Evolutionary conservation across 2,888 invertebrate species (phyloP).

Genomic region (Eueremaeus valkanovi): DNA sequence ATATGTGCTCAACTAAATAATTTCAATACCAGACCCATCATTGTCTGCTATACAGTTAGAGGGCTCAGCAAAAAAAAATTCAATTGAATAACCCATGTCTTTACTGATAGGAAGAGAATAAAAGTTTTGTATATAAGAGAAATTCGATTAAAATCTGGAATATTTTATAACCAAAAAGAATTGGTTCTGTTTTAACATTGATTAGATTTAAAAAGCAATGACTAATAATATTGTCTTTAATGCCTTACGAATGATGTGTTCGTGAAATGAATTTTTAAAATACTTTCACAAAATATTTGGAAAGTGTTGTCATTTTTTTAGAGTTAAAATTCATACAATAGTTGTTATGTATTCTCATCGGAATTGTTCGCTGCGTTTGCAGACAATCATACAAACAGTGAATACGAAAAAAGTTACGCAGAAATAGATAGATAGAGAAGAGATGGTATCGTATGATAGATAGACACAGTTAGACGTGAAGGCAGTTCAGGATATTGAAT

Average conservation of each 20-base stretch:
- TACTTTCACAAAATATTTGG: background rate
- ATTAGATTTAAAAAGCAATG: slow-evolving; percentile 4
- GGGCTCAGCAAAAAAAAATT: background rate
- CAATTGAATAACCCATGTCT: background rate
- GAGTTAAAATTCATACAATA: slow-evolving; percentile 22
- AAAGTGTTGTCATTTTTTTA: background rate
- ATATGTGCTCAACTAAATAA: slow-evolving; percentile 30
- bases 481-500: slow-evolving; percentile 10
- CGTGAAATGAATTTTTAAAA: background rate
- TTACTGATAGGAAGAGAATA: too few relatives aligned
- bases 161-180: background rate
- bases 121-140: too few relatives aligned
- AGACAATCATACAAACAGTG: background rate
- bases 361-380: background rate
- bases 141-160: background rate
- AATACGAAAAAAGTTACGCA: background rate
- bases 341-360: slow-evolving; percentile 24
- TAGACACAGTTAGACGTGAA: background rate
- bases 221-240: background rate
- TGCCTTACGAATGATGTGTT: background rate
- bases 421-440: background rate
- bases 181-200: background rate
- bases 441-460: too few relatives aligned
- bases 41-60: background rate
- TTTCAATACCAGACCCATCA: slow-evolving; percentile 6